These are phyloP conservation scores for Peribatodes rhomboidaria DNA, from an alignment of 2,888 invertebrate species.

Conservation along the genomic window DNA sequence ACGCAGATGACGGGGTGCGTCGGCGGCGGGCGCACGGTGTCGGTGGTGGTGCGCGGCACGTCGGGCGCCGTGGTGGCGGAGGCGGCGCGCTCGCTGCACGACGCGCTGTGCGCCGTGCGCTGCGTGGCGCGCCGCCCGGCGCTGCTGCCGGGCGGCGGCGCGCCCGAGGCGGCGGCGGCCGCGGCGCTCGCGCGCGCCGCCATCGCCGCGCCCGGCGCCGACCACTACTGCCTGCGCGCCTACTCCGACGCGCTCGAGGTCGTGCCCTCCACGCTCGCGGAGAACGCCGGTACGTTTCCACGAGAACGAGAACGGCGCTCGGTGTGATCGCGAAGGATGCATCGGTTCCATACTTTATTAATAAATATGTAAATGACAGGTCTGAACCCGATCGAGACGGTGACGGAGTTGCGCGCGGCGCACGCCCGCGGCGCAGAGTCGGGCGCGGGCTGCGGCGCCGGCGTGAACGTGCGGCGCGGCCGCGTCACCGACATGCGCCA, in stretches of 20 bases:
- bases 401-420: constrained; percentile 97
- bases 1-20: constrained; percentile 93
- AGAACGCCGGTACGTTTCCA: constrained; percentile 73
- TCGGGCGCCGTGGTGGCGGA: constrained; percentile 96
- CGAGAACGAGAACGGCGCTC: too few relatives aligned
- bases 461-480: constrained; percentile 98
- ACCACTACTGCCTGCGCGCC: constrained; percentile 97
- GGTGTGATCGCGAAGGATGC: too few relatives aligned
- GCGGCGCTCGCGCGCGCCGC: constrained; percentile 93
- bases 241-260: constrained; percentile 98
- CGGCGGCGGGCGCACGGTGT: constrained; percentile 95
- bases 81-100: constrained; percentile 96
- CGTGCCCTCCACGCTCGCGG: constrained; percentile 81
- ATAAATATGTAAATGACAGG: constrained; percentile 79
- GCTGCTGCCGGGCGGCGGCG: constrained; percentile 98
- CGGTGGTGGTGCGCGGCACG: constrained; percentile 94
- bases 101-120: constrained; percentile 96
- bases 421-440: constrained; percentile 91
- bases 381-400: constrained; percentile 97
- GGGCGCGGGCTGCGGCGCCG: constrained; percentile 94
- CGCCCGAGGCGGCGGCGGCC: constrained; percentile 98
- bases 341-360: too few relatives aligned
- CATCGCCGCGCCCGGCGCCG: constrained; percentile 94
- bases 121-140: constrained; percentile 98
- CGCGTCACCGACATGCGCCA: constrained; percentile 98